A percentile compares a stretch with the other conserved stretches of the same genome.
phyloP scores from a whole-genome alignment of 1,140 invertebrate genomes.

The Hyles euphorbiae region DNA sequence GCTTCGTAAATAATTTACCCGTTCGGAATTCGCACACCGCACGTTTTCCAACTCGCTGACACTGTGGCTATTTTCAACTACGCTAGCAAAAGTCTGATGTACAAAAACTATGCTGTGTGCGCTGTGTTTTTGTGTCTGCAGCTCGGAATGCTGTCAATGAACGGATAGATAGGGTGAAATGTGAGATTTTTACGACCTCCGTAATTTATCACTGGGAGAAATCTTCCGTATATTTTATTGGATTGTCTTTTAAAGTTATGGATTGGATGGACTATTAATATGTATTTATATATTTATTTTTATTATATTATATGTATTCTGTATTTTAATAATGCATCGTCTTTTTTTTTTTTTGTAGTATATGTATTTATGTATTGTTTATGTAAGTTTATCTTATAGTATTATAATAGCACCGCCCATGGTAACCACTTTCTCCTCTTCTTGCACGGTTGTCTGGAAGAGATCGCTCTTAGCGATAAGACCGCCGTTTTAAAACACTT shows the following conservation, averaged over 20 bases:
- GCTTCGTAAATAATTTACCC: slow-evolving; percentile 42
- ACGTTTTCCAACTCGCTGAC: slow-evolving; percentile 3
- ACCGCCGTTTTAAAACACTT: too few species aligned
- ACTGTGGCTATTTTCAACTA: slow-evolving; percentile 1
- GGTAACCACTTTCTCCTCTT: too few species aligned
- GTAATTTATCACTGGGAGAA: slow-evolving; percentile 6
- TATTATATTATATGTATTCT: too few species aligned
- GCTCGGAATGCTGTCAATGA: slow-evolving; percentile 1
- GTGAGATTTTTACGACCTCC: slow-evolving; percentile 2
- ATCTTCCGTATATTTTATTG: not conserved
- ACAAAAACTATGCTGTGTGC: slow-evolving; percentile 1
- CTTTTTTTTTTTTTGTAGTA: too few species aligned
- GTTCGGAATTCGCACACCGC: slow-evolving; percentile 26
- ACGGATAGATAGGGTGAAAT: slow-evolving; percentile 2
- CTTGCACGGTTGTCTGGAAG: too few species aligned
- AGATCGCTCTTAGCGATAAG: too few species aligned
- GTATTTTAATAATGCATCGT: too few species aligned
- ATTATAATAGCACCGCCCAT: too few species aligned
- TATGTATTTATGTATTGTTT: too few species aligned
- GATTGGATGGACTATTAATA: too few species aligned
- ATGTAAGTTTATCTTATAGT: too few species aligned
- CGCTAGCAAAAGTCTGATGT: not conserved
- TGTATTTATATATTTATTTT: too few species aligned
- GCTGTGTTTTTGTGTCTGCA: not conserved
- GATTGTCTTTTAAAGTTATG: not conserved